Base-by-base conservation (phyloP, 1,140 invertebrate species). In the Drosophila subpulchrella region DNA sequence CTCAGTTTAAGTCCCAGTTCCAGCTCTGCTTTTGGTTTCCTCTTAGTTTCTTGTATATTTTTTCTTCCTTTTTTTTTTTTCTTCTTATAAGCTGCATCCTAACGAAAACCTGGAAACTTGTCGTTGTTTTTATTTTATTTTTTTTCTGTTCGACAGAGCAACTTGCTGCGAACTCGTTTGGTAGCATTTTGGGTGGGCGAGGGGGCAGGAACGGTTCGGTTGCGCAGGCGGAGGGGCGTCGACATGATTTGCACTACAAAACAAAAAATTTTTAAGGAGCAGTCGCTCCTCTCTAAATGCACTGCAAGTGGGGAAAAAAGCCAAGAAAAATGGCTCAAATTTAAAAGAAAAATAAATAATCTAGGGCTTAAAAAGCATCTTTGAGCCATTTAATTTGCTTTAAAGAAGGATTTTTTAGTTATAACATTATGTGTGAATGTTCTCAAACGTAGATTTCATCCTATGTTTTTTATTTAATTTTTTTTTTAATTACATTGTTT, bases 241-340 rank as follows among this genome's bases (percentile, higher is more conserved):
- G 71, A 78, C 82, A 86, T 86, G 82, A 86, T 86, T 86, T 86
- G 82, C 83, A 86, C 82, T 82, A 86, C 78, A 86, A 86, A 86
- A 79, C 66, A 86, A 70, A 78, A 65, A 36, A 15, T 38, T 32
- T 86, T 81, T 75, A 86, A 85, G 82, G 82, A 88, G 83, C 71
- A 86, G 82, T 34, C 67, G 17, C 67, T 71, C 63, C 78, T 65
- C 50, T 46, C 54, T 17, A 76, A 58, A 24, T n/a, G 60, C 60
- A 59, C 56, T 55, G 34, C 7, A 70, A 38, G 6, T 11, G 5
- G 11, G 7, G 5, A 17, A 42, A 44, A 17, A 70, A 38, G 6
- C 7, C 5, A 8, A 7, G 5, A 17, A 42, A 44, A 17, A 7
- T 17, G n/a, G 7, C 13, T n/a, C 27, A 32, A 36, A 47, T n/a